Conservation (phyloP, 2,888 invertebrate genomes). For the Phyllotreta cruciferae region DNA sequence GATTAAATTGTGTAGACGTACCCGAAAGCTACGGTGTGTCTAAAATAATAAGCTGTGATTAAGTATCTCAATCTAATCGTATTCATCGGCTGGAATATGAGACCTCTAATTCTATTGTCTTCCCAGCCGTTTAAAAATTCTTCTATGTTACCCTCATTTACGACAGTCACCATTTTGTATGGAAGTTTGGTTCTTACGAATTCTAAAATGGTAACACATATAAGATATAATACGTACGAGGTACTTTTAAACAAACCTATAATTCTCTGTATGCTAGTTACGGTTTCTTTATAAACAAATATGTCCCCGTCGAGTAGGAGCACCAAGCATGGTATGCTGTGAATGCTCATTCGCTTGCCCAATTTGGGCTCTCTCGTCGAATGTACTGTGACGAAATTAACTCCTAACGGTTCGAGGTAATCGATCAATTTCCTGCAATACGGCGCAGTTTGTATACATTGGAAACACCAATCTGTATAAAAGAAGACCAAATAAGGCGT, state of each 20-base stretch:
- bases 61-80: conserved; percentile 85
- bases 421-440: conserved; percentile 85
- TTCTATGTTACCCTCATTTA: conserved; percentile 76
- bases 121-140: conserved; percentile 86
- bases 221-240: conserved; percentile 8
- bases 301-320: conserved; percentile 84
- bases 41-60: conserved; percentile 85
- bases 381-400: conserved; percentile 83
- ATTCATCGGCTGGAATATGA: conserved; percentile 83
- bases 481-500: conserved; percentile 88
- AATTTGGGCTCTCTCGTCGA: conserved; percentile 82
- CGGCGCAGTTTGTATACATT: conserved; percentile 87
- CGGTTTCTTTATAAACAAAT: conserved; percentile 83
- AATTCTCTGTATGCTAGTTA: conserved; percentile 80
- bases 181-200: conserved; percentile 90
- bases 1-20: conserved; percentile 58
- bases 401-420: conserved; percentile 84
- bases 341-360: conserved; percentile 80
- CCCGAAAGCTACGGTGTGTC: conserved; percentile 88
- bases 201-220: conserved; percentile 62
- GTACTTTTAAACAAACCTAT: conserved; percentile 66
- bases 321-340: conserved; percentile 81
- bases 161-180: conserved; percentile 73
- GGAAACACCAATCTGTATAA: conserved; percentile 95
- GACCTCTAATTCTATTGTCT: conserved; percentile 89